These are phyloP conservation scores for Epirrita christyi DNA, from an alignment of 2,888 invertebrate species.

Conservation along the genomic window DNA sequence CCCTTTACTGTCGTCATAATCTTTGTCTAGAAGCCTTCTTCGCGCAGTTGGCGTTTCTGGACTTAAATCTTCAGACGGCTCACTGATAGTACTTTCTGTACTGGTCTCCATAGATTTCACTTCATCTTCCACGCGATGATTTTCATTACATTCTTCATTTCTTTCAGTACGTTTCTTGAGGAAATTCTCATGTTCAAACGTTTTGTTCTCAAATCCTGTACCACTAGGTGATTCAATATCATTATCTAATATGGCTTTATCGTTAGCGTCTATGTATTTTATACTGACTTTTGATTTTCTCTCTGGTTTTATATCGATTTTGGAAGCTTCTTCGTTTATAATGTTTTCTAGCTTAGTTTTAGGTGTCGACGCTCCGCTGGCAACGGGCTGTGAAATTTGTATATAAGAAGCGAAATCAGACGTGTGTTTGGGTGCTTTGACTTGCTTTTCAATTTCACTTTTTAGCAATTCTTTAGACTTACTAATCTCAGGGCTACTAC, in stretches of 20 bases:
- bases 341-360: constrained; percentile 56
- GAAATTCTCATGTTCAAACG: constrained; percentile 78
- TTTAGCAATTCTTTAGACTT: constrained; percentile 60
- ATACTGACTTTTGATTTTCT: constrained; percentile 58
- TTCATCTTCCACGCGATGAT: constrained; percentile 51
- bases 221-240: constrained; percentile 78
- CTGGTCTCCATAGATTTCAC: constrained; percentile 77
- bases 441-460: constrained; percentile 75
- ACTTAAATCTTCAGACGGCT: constrained; percentile 69
- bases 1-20: constrained; percentile 70
- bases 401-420: constrained; percentile 87
- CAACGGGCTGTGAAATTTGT: constrained; percentile 80
- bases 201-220: constrained; percentile 79
- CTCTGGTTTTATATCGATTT: constrained; percentile 51
- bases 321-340: constrained; percentile 47
- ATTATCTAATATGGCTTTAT: constrained; percentile 68
- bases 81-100: constrained; percentile 76
- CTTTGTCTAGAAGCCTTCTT: constrained; percentile 67
- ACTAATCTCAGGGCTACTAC: constrained; percentile 47
- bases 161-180: constrained; percentile 71
- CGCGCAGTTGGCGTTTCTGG: constrained; percentile 71
- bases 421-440: constrained; percentile 79
- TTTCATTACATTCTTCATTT: constrained; percentile 43
- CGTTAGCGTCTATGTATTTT: constrained; percentile 73
- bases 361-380: constrained; percentile 69